phyloP scores from a whole-genome alignment of 1,140 invertebrate genomes.

The Bursaphelenchus mucronatus region DNA sequence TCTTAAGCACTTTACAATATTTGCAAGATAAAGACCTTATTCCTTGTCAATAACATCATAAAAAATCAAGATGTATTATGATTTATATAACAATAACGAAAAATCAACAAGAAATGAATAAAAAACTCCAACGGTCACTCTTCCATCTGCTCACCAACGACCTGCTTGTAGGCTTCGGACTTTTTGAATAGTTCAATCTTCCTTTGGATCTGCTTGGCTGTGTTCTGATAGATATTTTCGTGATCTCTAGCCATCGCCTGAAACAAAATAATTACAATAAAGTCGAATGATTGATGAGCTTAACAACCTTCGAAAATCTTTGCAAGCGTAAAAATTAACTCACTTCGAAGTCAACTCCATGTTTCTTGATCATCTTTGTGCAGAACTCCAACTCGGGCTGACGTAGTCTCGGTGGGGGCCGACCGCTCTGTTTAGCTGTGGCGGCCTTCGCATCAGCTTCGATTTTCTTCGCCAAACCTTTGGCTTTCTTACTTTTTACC shows the following conservation, averaged over 20 bases:
- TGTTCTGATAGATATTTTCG: constrained; percentile 22
- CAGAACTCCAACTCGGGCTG: constrained; percentile 7
- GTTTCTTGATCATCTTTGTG: constrained; percentile 8
- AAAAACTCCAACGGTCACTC: too few relatives aligned
- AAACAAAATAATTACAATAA: background rate
- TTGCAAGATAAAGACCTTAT: too few relatives aligned
- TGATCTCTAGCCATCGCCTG: constrained; percentile 23
- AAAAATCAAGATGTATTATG: too few relatives aligned
- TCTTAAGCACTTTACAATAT: too few relatives aligned
- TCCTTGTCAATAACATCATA: too few relatives aligned
- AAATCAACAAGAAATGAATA: too few relatives aligned
- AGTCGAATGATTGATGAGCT: background rate
- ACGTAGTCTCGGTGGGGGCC: background rate
- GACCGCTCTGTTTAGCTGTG: background rate
- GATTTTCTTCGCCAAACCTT: constrained; percentile 1
- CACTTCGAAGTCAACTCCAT: constrained; percentile 6
- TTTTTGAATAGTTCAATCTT: constrained; percentile 17
- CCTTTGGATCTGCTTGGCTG: constrained; percentile 23
- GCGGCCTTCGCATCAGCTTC: constrained; percentile 2
- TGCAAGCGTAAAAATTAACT: background rate
- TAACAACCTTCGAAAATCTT: background rate
- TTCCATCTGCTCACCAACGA: background rate
- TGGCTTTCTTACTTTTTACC: background rate
- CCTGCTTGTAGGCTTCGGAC: constrained; percentile 7
- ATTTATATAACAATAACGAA: too few relatives aligned